A percentile compares a stretch with the other conserved stretches of the same genome.
These are phyloP conservation scores for Thymelicus acteon DNA, from an alignment of 2,888 invertebrate species.

Conservation along the genomic window DNA sequence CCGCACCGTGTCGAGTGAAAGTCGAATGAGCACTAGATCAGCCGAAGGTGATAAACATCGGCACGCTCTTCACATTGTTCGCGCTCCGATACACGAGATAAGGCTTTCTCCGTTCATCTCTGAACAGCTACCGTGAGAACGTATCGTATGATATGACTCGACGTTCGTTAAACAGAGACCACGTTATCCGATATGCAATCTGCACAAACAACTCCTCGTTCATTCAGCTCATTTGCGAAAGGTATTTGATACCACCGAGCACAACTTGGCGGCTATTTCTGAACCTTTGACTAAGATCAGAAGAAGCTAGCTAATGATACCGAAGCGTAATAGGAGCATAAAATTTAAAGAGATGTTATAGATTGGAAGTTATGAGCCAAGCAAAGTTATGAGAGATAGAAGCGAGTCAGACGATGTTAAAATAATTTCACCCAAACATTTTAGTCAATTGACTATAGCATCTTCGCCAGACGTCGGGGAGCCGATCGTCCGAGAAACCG, in stretches of 20 bases:
- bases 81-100: conserved; percentile 78
- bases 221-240: conserved; percentile 33
- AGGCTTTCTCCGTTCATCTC: conserved; percentile 74
- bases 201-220: conserved; percentile 43
- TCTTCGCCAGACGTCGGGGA: conserved; percentile 74
- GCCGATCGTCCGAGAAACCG: conserved; percentile 71
- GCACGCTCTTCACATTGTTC: conserved; percentile 80
- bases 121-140: conserved; percentile 79
- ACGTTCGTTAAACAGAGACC: conserved; percentile 70
- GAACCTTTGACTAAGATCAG: conserved; percentile 24
- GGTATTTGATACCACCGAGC: conserved; percentile 24
- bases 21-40: conserved; percentile 74
- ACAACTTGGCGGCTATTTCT: conserved; percentile 23
- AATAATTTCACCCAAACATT: conserved; percentile 67
- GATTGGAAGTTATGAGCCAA: conserved; percentile 4
- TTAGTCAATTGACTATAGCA: conserved; percentile 67
- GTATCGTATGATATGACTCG: conserved; percentile 59
- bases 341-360: conserved; percentile 5
- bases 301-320: conserved; percentile 11
- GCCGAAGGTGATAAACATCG: conserved; percentile 74
- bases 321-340: conserved; percentile 15
- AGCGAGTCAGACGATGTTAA: conserved; percentile 53
- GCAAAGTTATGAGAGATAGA: conserved; percentile 46
- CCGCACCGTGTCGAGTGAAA: conserved; percentile 71
- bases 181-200: conserved; percentile 51